Evolutionary conservation across 2,113 vertebrate genomes (phyloP).

Genomic region (Limnothrissa miodon): DNA sequence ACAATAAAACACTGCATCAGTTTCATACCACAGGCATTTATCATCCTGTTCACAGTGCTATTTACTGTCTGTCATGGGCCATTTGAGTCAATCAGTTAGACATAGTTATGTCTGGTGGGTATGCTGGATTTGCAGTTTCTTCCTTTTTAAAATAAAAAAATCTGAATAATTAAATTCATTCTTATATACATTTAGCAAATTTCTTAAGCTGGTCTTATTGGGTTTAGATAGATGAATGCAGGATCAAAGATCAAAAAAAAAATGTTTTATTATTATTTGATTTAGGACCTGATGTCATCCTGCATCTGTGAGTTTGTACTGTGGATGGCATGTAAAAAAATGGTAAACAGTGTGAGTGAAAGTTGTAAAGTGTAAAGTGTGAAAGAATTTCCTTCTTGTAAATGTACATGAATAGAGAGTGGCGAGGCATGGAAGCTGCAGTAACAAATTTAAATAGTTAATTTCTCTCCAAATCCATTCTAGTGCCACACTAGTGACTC

Average conservation of each 20-base stretch:
- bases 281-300: not conserved
- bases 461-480: not conserved
- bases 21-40: not conserved
- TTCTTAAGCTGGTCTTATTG: too few species aligned
- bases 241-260: too few species aligned
- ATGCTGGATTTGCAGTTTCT: not conserved
- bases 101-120: not conserved
- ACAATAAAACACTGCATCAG: not conserved
- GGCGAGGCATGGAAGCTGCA: not conserved
- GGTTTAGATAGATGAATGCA: too few species aligned
- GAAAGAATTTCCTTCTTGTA: not conserved
- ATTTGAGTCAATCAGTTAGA: not conserved
- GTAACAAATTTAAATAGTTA: not conserved
- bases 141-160: too few species aligned
- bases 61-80: not conserved
- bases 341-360: too few species aligned
- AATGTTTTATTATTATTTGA: not conserved
- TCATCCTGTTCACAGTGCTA: not conserved
- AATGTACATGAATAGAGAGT: not conserved
- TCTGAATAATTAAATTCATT: too few species aligned
- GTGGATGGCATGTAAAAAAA: not conserved
- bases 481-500: not conserved
- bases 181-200: too few species aligned
- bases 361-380: too few species aligned
- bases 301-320: not conserved